Evolutionary conservation across 2,888 invertebrate species (phyloP), one percentile per base, ranked within the genome.

Genomic region (Fragum fragum): DNA sequence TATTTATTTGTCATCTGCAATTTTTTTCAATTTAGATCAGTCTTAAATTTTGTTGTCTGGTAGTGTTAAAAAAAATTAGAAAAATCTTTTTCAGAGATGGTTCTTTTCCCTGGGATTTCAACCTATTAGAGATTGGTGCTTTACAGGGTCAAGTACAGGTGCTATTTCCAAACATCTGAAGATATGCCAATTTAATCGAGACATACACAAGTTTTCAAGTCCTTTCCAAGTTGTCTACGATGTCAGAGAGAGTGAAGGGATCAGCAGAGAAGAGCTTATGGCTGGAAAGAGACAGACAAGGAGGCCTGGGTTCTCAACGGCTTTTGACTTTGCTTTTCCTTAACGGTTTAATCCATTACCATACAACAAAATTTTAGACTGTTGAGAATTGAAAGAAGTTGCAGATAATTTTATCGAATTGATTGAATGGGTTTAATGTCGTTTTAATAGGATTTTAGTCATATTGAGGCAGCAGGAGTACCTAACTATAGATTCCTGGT

Each of bases 61-160:
- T 39, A 39, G 6, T 39, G n/a, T n/a, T n/a, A n/a, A n/a, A n/a
- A n/a, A n/a, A n/a, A n/a, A n/a, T n/a, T n/a, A n/a, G n/a, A n/a
- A n/a, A n/a, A n/a, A n/a, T n/a, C n/a, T n/a, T 53, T 79, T 89
- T 82, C 89, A 94, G 94, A 89, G 90, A 66, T 95, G 95, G 95
- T 90, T 91, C 73, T 95, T 95, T 87, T 95, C 95, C 78, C 93
- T 94, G 3, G 91, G 94, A 14, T 95, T 95, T 83, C 91, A 92
- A 3, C 93, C 94, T 1, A 91, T 95, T 18, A 83, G 86, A 23
- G 79, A 90, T n/a, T 95, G 95, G 95, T 89, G 90, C 6, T 93
- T 94, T 74, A 91, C 90, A 3, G 90, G 92, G 14, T 87, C 92
- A 42, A 88, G 91, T 61, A 91, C 91, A 11, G 87, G 89, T 77